These are phyloP conservation scores for Cheilosia impressa DNA, from an alignment of 2,888 invertebrate genomes.

Conservation along the genomic window DNA sequence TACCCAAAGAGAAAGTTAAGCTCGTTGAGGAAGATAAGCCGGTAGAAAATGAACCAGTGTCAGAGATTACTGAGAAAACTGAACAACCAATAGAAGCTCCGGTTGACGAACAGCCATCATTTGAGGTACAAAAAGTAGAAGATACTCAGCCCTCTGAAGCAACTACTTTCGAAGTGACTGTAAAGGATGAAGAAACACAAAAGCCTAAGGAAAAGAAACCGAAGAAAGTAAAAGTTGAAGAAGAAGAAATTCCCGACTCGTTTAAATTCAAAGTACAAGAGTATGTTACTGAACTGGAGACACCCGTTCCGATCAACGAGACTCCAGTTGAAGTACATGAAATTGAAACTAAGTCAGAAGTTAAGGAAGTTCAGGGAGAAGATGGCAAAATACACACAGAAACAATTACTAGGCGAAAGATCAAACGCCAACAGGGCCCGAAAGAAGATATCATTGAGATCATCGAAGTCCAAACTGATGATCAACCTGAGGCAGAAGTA, in stretches of 20 bases:
- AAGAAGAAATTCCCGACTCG: slow-evolving; percentile 74
- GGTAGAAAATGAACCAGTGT: slow-evolving; percentile 77
- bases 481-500: slow-evolving; percentile 81
- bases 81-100: slow-evolving; percentile 58
- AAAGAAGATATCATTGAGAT: slow-evolving; percentile 82
- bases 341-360: slow-evolving; percentile 83
- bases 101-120: slow-evolving; percentile 50
- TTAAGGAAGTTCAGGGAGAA: slow-evolving; percentile 82
- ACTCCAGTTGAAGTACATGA: slow-evolving; percentile 78
- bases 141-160: slow-evolving; percentile 38
- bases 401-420: slow-evolving; percentile 82
- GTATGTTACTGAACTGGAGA: slow-evolving; percentile 68
- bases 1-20: slow-evolving; percentile 53
- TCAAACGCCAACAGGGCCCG: slow-evolving; percentile 82
- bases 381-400: slow-evolving; percentile 82
- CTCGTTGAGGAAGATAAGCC: slow-evolving; percentile 82
- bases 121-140: slow-evolving; percentile 52
- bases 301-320: slow-evolving; percentile 72
- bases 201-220: slow-evolving; percentile 65
- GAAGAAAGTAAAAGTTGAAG: slow-evolving; percentile 46
- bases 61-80: slow-evolving; percentile 77
- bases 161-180: slow-evolving; percentile 40
- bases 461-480: slow-evolving; percentile 80
- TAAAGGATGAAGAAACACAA: slow-evolving; percentile 56
- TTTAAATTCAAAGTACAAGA: slow-evolving; percentile 79